Conservation (phyloP, 2,797 vertebrate genomes). For the Pipistrellus pipistrellus region DNA sequence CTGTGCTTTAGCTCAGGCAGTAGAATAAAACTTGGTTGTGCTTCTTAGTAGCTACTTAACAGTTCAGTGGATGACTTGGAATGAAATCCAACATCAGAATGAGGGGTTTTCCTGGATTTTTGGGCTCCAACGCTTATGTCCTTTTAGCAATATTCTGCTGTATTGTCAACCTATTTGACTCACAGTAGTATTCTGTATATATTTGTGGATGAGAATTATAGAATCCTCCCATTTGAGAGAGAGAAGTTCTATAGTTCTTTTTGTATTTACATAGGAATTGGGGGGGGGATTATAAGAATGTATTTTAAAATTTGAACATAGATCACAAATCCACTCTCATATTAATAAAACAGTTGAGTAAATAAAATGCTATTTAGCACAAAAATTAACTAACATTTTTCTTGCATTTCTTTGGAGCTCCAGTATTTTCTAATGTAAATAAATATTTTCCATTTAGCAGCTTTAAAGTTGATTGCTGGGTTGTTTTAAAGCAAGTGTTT, state of each 20-base stretch:
- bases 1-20: background rate
- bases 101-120: background rate
- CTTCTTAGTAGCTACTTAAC: background rate
- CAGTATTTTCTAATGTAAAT: constrained; percentile 52
- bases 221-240: constrained; percentile 41
- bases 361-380: constrained; percentile 56
- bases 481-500: constrained; percentile 52
- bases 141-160: background rate
- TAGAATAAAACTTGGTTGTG: background rate
- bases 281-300: constrained; percentile 10
- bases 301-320: constrained; percentile 47
- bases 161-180: background rate
- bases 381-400: constrained; percentile 64
- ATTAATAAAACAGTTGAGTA: constrained; percentile 60
- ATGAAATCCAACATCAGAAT: background rate
- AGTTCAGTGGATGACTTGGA: background rate
- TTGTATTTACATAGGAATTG: background rate
- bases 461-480: constrained; percentile 59
- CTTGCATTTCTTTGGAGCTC: constrained; percentile 59
- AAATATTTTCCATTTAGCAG: constrained; percentile 53
- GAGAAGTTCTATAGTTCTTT: constrained; percentile 5
- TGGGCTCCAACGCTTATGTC: constrained; percentile 18
- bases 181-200: background rate
- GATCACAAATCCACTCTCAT: background rate
- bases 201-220: background rate